Conservation (phyloP, 2,113 vertebrate genomes). For the Stigmatopora argus region DNA sequence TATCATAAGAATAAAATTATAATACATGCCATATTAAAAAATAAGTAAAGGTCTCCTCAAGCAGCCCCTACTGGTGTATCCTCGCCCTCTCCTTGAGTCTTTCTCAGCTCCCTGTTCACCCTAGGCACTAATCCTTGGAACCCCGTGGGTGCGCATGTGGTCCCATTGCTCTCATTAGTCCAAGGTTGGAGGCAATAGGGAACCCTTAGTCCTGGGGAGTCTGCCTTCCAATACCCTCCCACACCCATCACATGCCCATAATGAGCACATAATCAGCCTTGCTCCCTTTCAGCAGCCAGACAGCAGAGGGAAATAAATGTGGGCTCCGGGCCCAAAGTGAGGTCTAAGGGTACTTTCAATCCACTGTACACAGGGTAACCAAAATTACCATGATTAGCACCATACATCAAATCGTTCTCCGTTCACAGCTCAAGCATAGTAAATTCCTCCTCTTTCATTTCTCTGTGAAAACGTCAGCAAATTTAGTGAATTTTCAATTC, state of each 20-base stretch:
- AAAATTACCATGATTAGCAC: conserved; percentile 31
- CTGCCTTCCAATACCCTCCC: conserved; percentile 57
- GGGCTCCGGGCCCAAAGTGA: conserved; percentile 60
- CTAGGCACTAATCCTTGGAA: conserved; percentile 64
- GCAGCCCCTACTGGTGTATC: conserved; percentile 50
- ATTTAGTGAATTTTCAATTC: conserved; percentile 26
- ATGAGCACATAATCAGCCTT: conserved; percentile 73
- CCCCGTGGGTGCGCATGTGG: conserved; percentile 61
- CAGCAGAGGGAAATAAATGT: conserved; percentile 63
- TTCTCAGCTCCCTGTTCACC: conserved; percentile 57
- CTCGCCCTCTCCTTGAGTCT: conserved; percentile 39
- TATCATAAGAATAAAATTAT: conserved; percentile 28
- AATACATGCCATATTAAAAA: conserved; percentile 11
- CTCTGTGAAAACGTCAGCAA: neutral
- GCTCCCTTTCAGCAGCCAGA: conserved; percentile 61
- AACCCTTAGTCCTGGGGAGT: conserved; percentile 63
- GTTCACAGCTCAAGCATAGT: conserved; percentile 36
- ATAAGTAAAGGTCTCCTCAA: conserved; percentile 35
- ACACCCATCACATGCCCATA: conserved; percentile 55
- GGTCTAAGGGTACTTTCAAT: conserved; percentile 44
- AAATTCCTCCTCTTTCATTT: conserved; percentile 39
- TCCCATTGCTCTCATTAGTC: conserved; percentile 72
- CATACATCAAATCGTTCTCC: conserved; percentile 37
- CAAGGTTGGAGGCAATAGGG: conserved; percentile 54
- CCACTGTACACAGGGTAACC: conserved; percentile 22